Percentiles rank a stretch among this genome's conserved stretches.
phyloP scores from a whole-genome alignment of 2,113 vertebrate genomes.

The Phodopus roborovskii region DNA sequence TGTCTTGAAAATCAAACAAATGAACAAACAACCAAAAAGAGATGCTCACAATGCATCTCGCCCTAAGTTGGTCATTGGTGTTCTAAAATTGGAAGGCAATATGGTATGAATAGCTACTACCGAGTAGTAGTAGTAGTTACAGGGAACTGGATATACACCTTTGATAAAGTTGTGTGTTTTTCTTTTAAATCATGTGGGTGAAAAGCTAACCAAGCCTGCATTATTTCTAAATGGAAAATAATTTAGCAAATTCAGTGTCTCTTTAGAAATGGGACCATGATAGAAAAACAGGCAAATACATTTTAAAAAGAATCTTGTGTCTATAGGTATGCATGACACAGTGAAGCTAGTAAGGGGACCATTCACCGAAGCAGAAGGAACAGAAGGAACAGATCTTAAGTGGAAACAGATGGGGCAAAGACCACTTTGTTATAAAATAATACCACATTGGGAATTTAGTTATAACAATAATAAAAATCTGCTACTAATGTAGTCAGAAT shows the following conservation, averaged over 20 bases:
- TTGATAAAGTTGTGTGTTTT: background rate
- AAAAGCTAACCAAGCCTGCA: background rate
- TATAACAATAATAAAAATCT: background rate
- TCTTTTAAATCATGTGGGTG: background rate
- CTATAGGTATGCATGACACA: background rate
- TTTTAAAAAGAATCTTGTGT: background rate
- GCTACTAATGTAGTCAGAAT: background rate
- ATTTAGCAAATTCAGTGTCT: background rate
- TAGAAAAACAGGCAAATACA: background rate
- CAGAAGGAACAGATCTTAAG: background rate
- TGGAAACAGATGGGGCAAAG: no score
- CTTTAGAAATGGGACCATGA: background rate
- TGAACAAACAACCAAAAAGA: background rate
- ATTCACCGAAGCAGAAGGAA: no score
- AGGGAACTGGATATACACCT: background rate
- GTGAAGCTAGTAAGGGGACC: background rate
- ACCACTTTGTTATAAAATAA: background rate
- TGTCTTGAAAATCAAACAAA: background rate
- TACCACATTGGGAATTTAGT: background rate
- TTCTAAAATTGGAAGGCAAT: background rate
- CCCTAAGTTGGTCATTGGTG: background rate
- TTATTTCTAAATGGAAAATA: background rate
- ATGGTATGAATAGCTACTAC: background rate
- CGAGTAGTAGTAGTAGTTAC: background rate
- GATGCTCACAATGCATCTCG: background rate